phyloP scores from a whole-genome alignment of 1,140 invertebrate genomes.

The Euglossa dilemma region DNA sequence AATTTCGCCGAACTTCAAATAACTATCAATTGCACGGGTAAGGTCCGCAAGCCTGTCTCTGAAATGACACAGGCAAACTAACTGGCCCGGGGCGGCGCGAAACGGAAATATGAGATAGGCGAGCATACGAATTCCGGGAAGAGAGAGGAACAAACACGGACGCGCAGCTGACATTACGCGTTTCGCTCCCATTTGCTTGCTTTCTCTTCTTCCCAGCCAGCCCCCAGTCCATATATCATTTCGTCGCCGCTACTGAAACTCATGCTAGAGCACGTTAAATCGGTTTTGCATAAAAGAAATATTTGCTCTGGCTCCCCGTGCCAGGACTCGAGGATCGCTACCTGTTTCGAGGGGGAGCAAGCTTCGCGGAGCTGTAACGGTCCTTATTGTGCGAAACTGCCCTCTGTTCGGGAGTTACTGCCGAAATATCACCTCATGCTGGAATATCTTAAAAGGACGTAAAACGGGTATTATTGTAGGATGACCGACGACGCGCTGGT shows the following conservation, averaged over 20 bases:
- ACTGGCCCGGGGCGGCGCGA: constrained; percentile 3
- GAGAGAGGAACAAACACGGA: constrained; percentile 21
- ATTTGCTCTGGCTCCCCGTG: constrained; percentile 19
- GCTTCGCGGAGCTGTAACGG: background rate
- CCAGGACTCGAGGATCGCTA: background rate
- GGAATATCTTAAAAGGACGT: too few species aligned
- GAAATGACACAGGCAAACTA: constrained; percentile 35
- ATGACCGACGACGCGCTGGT: too few species aligned
- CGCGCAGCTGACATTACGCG: constrained; percentile 26
- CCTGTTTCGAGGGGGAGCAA: too few species aligned
- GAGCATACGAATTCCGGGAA: background rate
- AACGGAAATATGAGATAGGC: constrained; percentile 42
- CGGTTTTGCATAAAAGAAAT: constrained; percentile 45
- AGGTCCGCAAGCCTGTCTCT: background rate
- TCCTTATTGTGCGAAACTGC: background rate
- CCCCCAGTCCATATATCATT: constrained; percentile 25
- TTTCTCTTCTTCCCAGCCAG: constrained; percentile 30
- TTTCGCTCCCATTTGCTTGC: constrained; percentile 24
- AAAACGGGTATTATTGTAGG: too few species aligned
- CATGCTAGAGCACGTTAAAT: constrained; percentile 14
- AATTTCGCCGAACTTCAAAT: constrained; percentile 28
- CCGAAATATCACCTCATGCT: too few species aligned
- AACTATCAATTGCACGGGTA: constrained; percentile 5
- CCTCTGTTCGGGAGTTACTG: background rate
- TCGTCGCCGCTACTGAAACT: constrained; percentile 23